phyloP scores from a whole-genome alignment of 53 echinoderm and acorn worm genomes.

The Luidia sarsii region DNA sequence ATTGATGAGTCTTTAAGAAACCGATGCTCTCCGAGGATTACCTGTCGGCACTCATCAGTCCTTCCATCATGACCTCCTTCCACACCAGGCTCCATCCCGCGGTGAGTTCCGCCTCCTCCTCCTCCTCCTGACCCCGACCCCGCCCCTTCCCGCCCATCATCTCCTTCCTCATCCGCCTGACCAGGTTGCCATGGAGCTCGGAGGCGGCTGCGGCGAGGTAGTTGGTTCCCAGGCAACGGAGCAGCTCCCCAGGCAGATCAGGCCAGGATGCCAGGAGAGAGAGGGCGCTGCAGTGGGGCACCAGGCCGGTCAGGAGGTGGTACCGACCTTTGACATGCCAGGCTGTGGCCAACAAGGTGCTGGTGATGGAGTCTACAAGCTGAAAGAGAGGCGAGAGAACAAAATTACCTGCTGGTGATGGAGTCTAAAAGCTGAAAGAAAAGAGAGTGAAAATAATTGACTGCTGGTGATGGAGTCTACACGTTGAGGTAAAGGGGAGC shows the following conservation, averaged over 20 bases:
- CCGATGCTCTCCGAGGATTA: too few species aligned
- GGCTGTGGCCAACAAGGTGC: constrained; percentile 64
- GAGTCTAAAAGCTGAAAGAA: too few species aligned
- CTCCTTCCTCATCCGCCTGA: constrained; percentile 14
- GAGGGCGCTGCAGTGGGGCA: constrained; percentile 60
- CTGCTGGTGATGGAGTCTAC: too few species aligned
- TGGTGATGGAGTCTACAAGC: constrained; percentile 61
- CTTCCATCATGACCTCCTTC: constrained; percentile 41
- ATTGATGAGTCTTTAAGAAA: too few species aligned
- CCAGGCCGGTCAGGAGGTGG: constrained; percentile 65
- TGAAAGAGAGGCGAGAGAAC: constrained; percentile 16
- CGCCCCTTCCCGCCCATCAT: not conserved
- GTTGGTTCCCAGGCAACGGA: constrained; percentile 76
- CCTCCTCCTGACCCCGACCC: not conserved
- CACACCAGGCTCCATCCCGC: constrained; percentile 63
- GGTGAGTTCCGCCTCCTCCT: not conserved
- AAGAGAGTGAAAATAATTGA: too few species aligned
- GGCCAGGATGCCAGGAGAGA: constrained; percentile 57
- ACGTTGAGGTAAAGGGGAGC: too few species aligned
- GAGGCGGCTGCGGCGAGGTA: constrained; percentile 67
- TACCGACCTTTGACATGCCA: constrained; percentile 91
- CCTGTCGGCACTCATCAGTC: constrained; percentile 68
- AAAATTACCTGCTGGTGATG: too few species aligned
- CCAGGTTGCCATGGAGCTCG: constrained; percentile 61
- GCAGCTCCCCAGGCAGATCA: constrained; percentile 61